Evolutionary conservation across 2,113 vertebrate genomes (phyloP).

Genomic region (Carollia perspicillata): DNA sequence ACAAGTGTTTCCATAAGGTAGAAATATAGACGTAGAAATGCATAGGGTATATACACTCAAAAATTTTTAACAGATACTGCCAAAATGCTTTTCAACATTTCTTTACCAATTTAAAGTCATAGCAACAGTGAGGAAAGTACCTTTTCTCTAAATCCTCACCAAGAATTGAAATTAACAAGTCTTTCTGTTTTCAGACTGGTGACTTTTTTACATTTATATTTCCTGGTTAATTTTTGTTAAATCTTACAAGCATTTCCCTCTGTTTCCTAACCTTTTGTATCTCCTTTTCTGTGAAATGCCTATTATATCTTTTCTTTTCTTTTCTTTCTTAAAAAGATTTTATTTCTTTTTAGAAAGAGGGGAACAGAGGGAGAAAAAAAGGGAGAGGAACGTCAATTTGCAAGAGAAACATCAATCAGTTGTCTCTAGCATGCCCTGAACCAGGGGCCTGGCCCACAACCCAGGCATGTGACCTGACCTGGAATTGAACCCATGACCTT

Average conservation of each 20-base stretch:
- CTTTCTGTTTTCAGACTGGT: constrained; percentile 8
- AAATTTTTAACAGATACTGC: not conserved
- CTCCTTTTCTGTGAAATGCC: constrained; percentile 10
- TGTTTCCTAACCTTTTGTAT: not conserved
- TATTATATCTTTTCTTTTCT: constrained; percentile 5
- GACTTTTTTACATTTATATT: constrained; percentile 13
- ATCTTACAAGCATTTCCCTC: not conserved
- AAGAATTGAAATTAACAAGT: constrained; percentile 10
- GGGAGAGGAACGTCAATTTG: no score
- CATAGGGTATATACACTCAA: not conserved
- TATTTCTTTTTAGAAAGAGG: no score
- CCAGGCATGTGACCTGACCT: no score
- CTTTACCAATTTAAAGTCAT: constrained; percentile 25
- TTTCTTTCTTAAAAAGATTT: no score
- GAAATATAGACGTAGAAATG: not conserved
- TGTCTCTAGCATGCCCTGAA: no score
- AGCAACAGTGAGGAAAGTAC: not conserved
- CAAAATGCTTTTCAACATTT: constrained; percentile 18
- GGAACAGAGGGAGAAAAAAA: no score
- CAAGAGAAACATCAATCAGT: no score
- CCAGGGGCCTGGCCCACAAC: no score
- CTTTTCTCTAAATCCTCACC: not conserved
- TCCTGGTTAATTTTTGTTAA: constrained; percentile 32
- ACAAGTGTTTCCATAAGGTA: not conserved
- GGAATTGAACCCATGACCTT: no score